Evolutionary conservation across 2,797 vertebrate genomes (phyloP).

Genomic region (Sorex maritimensis): DNA sequence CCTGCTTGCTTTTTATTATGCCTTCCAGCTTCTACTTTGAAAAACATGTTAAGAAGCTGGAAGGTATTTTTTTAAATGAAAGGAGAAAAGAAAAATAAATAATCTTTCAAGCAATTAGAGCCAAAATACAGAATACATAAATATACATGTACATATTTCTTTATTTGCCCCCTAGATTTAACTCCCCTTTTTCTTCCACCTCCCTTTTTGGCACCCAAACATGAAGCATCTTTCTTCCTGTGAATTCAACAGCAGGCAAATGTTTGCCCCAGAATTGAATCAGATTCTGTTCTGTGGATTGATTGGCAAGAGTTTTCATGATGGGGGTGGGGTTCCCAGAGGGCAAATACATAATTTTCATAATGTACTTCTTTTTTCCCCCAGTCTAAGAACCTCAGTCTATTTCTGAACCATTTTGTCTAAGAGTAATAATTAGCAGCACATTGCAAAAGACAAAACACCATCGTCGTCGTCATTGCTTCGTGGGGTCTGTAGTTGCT

Average conservation of each 20-base stretch:
- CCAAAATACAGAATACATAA: slow-evolving; percentile 90
- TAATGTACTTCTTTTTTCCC: slow-evolving; percentile 88
- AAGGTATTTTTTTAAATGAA: slow-evolving; percentile 91
- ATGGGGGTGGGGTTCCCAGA: slow-evolving; percentile 88
- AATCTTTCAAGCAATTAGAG: slow-evolving; percentile 92
- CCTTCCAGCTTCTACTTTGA: slow-evolving; percentile 92
- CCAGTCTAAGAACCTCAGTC: slow-evolving; percentile 86
- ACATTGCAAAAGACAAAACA: slow-evolving; percentile 84
- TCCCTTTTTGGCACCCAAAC: slow-evolving; percentile 88
- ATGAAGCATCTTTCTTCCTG: slow-evolving; percentile 89
- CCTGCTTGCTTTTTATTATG: slow-evolving; percentile 93
- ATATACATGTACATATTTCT: slow-evolving; percentile 89
- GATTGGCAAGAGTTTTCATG: slow-evolving; percentile 91
- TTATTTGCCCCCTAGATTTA: slow-evolving; percentile 90
- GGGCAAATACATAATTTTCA: slow-evolving; percentile 90
- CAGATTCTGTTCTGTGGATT: slow-evolving; percentile 88
- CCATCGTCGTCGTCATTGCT: slow-evolving; percentile 68
- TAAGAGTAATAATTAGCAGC: slow-evolving; percentile 89
- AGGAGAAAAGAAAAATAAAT: slow-evolving; percentile 91
- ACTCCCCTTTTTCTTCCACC: slow-evolving; percentile 87
- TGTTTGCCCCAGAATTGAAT: slow-evolving; percentile 90
- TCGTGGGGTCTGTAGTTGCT: slow-evolving; percentile 77
- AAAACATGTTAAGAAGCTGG: slow-evolving; percentile 92
- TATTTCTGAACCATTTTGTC: slow-evolving; percentile 88
- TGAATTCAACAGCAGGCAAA: slow-evolving; percentile 90